A percentile compares a stretch with the other conserved stretches of the same genome.
phyloP scores from a whole-genome alignment of 2,888 invertebrate genomes.

The Philhelius pedissequus region DNA sequence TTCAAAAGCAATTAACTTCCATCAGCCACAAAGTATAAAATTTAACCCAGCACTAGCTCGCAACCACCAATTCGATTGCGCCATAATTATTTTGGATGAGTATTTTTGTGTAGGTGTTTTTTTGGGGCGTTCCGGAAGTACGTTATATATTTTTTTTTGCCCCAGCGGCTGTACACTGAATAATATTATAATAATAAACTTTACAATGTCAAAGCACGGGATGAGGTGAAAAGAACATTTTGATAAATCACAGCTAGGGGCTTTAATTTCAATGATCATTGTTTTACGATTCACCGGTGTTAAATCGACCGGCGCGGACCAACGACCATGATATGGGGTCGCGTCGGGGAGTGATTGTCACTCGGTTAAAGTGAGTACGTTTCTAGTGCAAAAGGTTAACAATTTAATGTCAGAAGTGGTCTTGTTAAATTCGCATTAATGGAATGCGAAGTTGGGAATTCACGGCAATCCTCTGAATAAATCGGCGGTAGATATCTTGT shows the following conservation, averaged over 20 bases:
- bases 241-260: conserved; percentile 46
- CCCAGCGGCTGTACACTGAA: not conserved
- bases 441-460: conserved; percentile 28
- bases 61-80: conserved; percentile 28
- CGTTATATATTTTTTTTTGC: conserved; percentile 11
- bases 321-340: conserved; percentile 3
- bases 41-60: not conserved
- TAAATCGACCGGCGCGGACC: conserved; percentile 22
- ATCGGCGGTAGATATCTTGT: not conserved
- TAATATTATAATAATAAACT: not conserved
- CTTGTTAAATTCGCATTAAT: conserved; percentile 61
- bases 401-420: conserved; percentile 32
- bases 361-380: not conserved
- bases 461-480: not conserved
- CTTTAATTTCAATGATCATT: conserved; percentile 22
- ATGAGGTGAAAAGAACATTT: not conserved
- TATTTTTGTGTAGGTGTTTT: conserved; percentile 26
- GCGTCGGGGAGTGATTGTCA: conserved; percentile 13
- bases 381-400: conserved; percentile 44
- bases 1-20: conserved; percentile 61
- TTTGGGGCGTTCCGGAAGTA: conserved; percentile 2
- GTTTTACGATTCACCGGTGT: conserved; percentile 23
- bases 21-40: conserved; percentile 34
- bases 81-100: conserved; percentile 51
- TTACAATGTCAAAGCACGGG: not conserved